Percentiles rank a stretch among this genome's conserved stretches.
Evolutionary conservation across 2,888 invertebrate species (phyloP).

Genomic region (Drosophila paranaensis): DNA sequence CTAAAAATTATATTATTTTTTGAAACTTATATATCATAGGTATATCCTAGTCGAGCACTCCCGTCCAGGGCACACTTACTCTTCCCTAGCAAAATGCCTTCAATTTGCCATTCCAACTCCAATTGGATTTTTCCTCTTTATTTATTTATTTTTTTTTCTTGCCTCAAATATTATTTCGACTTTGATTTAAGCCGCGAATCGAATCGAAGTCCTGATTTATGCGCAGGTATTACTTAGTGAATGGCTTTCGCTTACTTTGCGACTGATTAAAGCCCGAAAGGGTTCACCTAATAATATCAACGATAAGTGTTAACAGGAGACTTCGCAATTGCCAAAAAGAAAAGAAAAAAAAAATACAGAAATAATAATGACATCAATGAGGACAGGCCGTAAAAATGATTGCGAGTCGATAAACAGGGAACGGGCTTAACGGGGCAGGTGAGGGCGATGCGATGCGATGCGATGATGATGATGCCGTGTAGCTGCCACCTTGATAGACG

Average conservation of each 20-base stretch:
- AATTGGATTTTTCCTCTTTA: not conserved
- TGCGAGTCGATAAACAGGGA: conserved; percentile 36
- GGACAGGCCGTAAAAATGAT: conserved; percentile 50
- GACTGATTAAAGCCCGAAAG: conserved; percentile 7
- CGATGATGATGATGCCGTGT: not conserved
- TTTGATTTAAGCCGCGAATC: not conserved
- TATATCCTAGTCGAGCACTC: not conserved
- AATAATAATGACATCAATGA: conserved; percentile 23
- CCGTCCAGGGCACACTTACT: not conserved
- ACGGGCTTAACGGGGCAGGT: not conserved
- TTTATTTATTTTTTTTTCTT: not conserved
- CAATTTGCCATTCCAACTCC: not conserved
- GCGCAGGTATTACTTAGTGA: not conserved
- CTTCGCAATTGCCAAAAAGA: not conserved
- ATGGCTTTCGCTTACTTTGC: not conserved
- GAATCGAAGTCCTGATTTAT: conserved; percentile 1
- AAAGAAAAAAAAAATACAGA: not conserved
- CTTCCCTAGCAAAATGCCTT: not conserved
- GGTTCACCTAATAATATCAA: not conserved
- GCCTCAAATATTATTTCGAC: not conserved
- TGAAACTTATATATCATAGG: not conserved
- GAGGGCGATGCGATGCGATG: too few relatives aligned
- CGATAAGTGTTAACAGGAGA: not conserved
- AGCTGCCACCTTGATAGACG: conserved; percentile 23
- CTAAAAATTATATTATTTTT: too few relatives aligned